A percentile compares a stretch with the other conserved stretches of the same genome.
Conservation (phyloP, 1,140 invertebrate genomes). For the Proctacanthus coquilletti region DNA sequence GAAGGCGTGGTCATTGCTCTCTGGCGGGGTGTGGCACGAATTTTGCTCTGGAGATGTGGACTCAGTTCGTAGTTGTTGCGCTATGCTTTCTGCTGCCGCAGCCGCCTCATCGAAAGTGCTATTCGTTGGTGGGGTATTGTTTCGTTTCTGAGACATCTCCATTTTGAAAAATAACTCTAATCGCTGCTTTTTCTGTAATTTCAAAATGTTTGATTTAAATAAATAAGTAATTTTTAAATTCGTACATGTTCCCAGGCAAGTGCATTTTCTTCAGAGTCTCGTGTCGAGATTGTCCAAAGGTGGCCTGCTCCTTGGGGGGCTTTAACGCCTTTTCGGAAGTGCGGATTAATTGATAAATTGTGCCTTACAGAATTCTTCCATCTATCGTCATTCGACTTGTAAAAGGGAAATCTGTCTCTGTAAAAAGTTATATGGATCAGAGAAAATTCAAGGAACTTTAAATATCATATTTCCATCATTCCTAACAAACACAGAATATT, state of each 20-base stretch:
- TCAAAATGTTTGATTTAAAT: neutral
- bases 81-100: slow-evolving; percentile 17
- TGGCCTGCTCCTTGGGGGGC: slow-evolving; percentile 71
- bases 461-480: no score
- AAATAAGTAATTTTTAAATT: neutral
- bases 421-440: no score
- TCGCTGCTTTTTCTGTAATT: slow-evolving; percentile 26
- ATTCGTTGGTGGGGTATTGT: slow-evolving; percentile 7
- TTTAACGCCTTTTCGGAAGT: slow-evolving; percentile 72
- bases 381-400: slow-evolving; percentile 70
- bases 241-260: slow-evolving; percentile 30
- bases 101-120: slow-evolving; percentile 24
- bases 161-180: slow-evolving; percentile 30
- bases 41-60: no score
- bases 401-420: slow-evolving; percentile 72
- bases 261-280: slow-evolving; percentile 31
- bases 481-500: no score
- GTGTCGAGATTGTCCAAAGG: slow-evolving; percentile 63
- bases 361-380: slow-evolving; percentile 84
- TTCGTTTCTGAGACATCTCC: slow-evolving; percentile 24
- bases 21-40: no score
- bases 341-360: slow-evolving; percentile 76
- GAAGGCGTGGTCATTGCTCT: no score
- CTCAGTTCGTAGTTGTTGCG: slow-evolving; percentile 18
- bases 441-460: no score